Evolutionary conservation across 2,888 invertebrate species (phyloP), one percentile per base, ranked within the genome.

Genomic region (Mythimna loreyi): DNA sequence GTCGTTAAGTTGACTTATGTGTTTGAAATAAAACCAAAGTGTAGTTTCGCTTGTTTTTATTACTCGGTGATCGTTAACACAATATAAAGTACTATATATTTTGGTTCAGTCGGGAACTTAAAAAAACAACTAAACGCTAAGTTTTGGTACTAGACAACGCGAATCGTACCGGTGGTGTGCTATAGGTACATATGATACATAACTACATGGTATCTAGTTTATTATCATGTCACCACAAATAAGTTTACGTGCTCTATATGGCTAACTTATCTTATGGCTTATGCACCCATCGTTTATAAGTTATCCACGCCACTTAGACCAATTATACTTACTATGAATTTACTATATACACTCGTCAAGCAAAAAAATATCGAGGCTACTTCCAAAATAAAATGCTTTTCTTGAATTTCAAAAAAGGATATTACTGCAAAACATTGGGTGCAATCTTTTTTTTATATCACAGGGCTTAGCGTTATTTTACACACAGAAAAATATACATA

Each of bases 41-140:
- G 63, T 88, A 84, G 81, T 89, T 92, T 91, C 88, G 82, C 84
- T 89, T 86, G 88, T 91, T 94, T 84, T 93, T 93, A 93, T 94
- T 92, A 90, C 88, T 90, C 87, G 87, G 92, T 94, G 93, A 94
- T 90, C 87, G 87, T 92, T 90, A 93, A 94, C 93, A 94, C 92
- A 92, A 92, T 89, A 92, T 89, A 92, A 91, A 91, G 88, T 92
- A 92, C 94, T 94, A 93, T 91, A 93, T 91, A 90, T 92, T 96
- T 96, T 96, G 95, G 95, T 95, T 96, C 95, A 96, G 95, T 96
- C 95, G 91, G 95, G 91, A 95, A 96, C 95, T 95, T 96, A 96
- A 94, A 91, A 90, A 94, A 81, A 82, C 63, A 81, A 93, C 92
- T 94, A 94, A 92, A 92, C 81, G 88, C 94, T 94, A 94, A 80